Base-by-base conservation (phyloP, 2,113 vertebrate genomes). In the Galeopterus variegatus region DNA sequence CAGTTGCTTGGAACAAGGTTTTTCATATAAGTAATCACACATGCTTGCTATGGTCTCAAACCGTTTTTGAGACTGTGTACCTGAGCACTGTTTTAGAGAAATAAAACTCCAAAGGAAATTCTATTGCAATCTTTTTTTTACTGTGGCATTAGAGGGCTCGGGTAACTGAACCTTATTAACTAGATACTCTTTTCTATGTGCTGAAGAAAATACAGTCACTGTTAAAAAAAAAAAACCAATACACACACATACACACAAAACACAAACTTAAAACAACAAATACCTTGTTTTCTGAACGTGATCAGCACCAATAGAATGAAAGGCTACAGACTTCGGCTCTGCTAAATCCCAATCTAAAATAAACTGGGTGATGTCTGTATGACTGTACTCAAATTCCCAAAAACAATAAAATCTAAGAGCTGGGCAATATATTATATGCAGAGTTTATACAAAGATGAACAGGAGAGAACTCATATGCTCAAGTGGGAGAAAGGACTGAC, bases 1-100 rank as follows among this genome's bases (percentile, higher is more conserved):
- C n/a, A n/a, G 56, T 94, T 64, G n/a, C 64, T 76, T 52, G 12
- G 86, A 94, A 90, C 26, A 48, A 81, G 75, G 14, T 79, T 92
- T 65, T 82, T 64, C 70, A 70, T 48, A 13, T 31, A 58, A 45
- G 12, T 79, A 90, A 62, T 90, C 21, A 83, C 33, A 85, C 3
- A n/a, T 2, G 1, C 41, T 83, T 26, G 2, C 62, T 67, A 73
- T 67, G 60, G n/a, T 64, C 14, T 50, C 4, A 10, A 95, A 90
- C 23, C 21, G 48, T 26, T 60, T 64, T 69, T 88, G 28, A 84
- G 65, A n/a, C 28, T 24, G 5, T 28, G 18, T 31, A 64, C 31
- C 33, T 89, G 45, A 70, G n/a, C 13, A 62, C 13, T 85, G 19
- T 73, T 85, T 84, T n/a, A 83, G 76, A 69, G 41, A 94, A 86